Evolutionary conservation across 1,140 invertebrate genomes (phyloP).

Genomic region (Neotoxoptera formosana): DNA sequence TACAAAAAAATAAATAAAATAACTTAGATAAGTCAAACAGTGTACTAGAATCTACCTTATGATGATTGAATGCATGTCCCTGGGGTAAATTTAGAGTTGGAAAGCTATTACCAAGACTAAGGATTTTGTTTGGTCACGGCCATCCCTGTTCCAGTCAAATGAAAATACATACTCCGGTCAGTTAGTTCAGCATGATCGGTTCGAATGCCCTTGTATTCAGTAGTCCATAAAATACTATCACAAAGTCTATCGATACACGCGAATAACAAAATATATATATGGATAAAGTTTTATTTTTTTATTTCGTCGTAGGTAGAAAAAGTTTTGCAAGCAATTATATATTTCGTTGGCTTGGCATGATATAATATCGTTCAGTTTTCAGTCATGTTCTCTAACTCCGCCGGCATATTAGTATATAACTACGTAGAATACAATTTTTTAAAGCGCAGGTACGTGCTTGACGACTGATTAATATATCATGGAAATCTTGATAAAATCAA

Average conservation of each 20-base stretch:
- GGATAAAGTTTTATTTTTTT: background rate
- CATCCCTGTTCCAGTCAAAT: background rate
- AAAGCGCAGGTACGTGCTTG: background rate
- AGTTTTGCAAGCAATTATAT: conserved; percentile 26
- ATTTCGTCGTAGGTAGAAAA: background rate
- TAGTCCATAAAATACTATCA: conserved; percentile 34
- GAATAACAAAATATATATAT: background rate
- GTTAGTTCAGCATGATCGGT: conserved; percentile 22
- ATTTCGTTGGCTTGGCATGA: background rate
- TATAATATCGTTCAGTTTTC: background rate
- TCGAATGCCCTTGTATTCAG: background rate
- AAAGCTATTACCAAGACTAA: background rate
- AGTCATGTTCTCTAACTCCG: background rate
- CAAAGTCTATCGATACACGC: background rate
- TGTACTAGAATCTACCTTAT: background rate
- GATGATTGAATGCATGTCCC: background rate
- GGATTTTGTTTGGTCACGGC: background rate
- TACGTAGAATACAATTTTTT: background rate
- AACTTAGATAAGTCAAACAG: background rate
- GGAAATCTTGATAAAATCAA: background rate
- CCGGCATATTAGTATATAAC: background rate
- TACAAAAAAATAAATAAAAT: no score
- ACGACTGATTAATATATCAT: background rate
- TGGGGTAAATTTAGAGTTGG: conserved; percentile 11
- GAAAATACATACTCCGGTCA: background rate